Evolutionary conservation across 2,113 vertebrate genomes (phyloP), one percentile per base, ranked within the genome.

Genomic region (Rhinolophus sinicus): DNA sequence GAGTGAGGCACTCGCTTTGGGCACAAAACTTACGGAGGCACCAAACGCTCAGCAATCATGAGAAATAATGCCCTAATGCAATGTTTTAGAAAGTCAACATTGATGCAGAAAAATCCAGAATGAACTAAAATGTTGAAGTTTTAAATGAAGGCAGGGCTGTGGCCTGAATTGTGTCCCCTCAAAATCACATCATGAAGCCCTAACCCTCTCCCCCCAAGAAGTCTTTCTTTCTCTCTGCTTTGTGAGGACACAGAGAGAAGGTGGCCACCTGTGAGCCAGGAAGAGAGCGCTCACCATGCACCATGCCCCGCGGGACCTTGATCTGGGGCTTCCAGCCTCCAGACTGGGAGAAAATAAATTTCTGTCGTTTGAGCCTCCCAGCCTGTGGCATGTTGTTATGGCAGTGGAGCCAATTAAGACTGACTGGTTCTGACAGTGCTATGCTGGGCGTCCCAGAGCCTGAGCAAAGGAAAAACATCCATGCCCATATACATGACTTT

Each of bases 241-340:
- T 9, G 60, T 1, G 44, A 78, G 40, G 86, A 58, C 75, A 50
- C 12, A 44, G 73, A 12, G 2, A 50, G 56, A 47, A 65, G 64
- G 26, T 24, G 26, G n/a, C 35, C 11, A 6, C 30, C 13, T 15
- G 12, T 3, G 73, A 54, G 13, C 18, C 30, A 9, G 21, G 28
- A 62, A 8, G 30, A 21, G 4, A 6, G 40, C 2, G 40, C 52
- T 82, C 14, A 24, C 15, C 35, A 22, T 15, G 38, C 28, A 19
- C 1, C 0, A 0, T 2, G 11, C 12, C 14, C 6, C 2, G 0
- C 2, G 24, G 56, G 4, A 44, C 60, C 44, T 21, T 5, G 0
- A 10, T 7, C 56, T 24, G 38, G 40, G 22, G 40, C 60, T 54
- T n/a, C 3, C 40, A 38, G 50, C n/a, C 65, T 16, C 28, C 38